Evolutionary conservation across 1,140 invertebrate species (phyloP), one percentile per base, ranked within the genome.

Genomic region (Ips typographus): DNA sequence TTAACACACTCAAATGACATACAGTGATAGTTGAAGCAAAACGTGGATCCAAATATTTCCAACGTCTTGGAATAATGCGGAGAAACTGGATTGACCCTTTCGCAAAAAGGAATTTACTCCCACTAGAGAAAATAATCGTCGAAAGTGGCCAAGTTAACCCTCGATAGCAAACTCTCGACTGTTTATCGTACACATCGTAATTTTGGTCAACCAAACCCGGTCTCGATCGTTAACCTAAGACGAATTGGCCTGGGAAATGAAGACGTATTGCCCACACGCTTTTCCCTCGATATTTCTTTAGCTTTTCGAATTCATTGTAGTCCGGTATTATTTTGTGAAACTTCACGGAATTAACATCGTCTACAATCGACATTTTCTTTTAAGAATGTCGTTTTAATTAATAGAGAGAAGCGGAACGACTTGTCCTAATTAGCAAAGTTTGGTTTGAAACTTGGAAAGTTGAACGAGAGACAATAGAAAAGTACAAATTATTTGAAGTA

Each of bases 141-240:
- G 8, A 37, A 55, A 55, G n/a, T 55, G 52, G 5, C 63, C 63
- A 65, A 65, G 63, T 65, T 52, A 65, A 65, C 51, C 42, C 63
- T 40, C 51, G 22, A 65, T 43, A 56, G 40, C 52, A 65, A 65
- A 65, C 52, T 56, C 63, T 42, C 63, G 63, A 52, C 56, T 65
- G 63, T 65, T 65, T 65, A 65, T 65, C 51, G 61, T 63, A 39
- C 61, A 63, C 61, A 52, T 63, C 65, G 65, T 68, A 68, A 68
- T 68, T 60, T 68, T 53, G 65, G 65, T 60, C 65, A 68, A 61
- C 65, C 57, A 58, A 53, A 40, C 65, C 57, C 22, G 22, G 57
- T 68, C 44, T 68, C 56, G 61, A 47, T 59, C 58, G 55, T 68
- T 68, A 68, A 49, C 47, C 40, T 59, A 68, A 68, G 65, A 68